Evolutionary conservation across 2,888 invertebrate species (phyloP).

Genomic region (Steinernema carpocapsae): DNA sequence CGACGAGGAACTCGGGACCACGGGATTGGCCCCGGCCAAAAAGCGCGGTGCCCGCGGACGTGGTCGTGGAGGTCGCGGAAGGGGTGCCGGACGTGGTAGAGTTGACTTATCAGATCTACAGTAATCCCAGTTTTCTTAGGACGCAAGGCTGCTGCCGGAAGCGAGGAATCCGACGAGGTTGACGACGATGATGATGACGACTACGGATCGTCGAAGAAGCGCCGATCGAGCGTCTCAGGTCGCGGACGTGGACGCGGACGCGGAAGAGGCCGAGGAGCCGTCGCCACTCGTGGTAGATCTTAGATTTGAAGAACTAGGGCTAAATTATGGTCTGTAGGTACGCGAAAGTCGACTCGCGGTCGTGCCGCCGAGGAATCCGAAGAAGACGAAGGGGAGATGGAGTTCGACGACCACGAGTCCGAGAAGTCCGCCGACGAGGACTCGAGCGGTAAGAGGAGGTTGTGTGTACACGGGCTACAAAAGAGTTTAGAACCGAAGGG

Average conservation of each 20-base stretch:
- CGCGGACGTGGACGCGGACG: slow-evolving; percentile 31
- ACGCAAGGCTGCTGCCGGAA: slow-evolving; percentile 38
- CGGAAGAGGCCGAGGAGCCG: slow-evolving; percentile 22
- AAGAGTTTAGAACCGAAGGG: neutral
- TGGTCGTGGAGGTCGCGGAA: slow-evolving; percentile 35
- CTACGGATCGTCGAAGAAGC: slow-evolving; percentile 39
- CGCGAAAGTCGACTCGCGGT: slow-evolving; percentile 34
- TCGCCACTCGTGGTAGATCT: neutral
- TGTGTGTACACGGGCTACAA: neutral
- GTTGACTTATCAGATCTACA: neutral
- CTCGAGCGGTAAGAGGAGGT: neutral
- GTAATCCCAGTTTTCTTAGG: slow-evolving; percentile 2
- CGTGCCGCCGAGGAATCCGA: slow-evolving; percentile 48
- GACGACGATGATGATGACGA: slow-evolving; percentile 49
- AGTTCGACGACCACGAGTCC: slow-evolving; percentile 51
- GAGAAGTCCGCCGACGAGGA: slow-evolving; percentile 46
- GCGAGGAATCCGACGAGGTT: slow-evolving; percentile 41
- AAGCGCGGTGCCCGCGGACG: slow-evolving; percentile 39
- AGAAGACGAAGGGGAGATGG: slow-evolving; percentile 53
- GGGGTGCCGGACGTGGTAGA: slow-evolving; percentile 39
- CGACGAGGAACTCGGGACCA: slow-evolving; percentile 61
- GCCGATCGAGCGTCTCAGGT: slow-evolving; percentile 40
- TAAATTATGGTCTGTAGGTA: no score
- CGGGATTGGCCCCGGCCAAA: slow-evolving; percentile 50
- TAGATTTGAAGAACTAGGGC: no score